These are phyloP conservation scores for Troides oblongomaculatus DNA, from an alignment of 2,888 invertebrate species.

Conservation along the genomic window DNA sequence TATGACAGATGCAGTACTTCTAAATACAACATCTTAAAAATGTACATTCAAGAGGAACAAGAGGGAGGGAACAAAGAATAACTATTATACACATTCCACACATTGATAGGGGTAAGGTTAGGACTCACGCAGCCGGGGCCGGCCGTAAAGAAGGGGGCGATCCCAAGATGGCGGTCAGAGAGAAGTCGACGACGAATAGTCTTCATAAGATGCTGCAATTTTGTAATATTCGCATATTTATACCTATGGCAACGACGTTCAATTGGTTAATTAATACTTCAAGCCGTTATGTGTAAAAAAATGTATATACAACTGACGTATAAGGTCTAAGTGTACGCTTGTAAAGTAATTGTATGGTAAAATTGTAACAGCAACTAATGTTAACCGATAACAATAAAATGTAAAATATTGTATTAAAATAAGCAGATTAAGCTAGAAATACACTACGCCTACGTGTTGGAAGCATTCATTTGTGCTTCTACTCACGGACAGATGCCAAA, in stretches of 20 bases:
- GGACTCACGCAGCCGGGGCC: constrained; percentile 75
- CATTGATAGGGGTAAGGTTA: constrained; percentile 68
- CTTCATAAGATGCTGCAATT: constrained; percentile 86
- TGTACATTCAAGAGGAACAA: constrained; percentile 51
- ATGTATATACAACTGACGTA: neutral
- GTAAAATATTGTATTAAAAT: constrained; percentile 17
- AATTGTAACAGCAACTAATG: constrained; percentile 22
- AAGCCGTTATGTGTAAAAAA: constrained; percentile 25
- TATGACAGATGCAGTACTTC: constrained; percentile 39
- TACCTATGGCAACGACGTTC: constrained; percentile 75
- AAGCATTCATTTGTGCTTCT: constrained; percentile 24
- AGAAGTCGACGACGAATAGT: constrained; percentile 86
- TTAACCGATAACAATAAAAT: constrained; percentile 12
- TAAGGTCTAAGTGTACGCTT: neutral
- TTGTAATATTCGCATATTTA: constrained; percentile 79
- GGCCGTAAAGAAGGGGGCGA: constrained; percentile 71
- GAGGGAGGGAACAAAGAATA: constrained; percentile 43
- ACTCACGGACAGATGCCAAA: constrained; percentile 27
- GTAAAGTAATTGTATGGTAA: constrained; percentile 8
- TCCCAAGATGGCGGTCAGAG: constrained; percentile 81
- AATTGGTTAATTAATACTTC: constrained; percentile 65
- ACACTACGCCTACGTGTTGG: constrained; percentile 27
- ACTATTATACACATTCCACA: constrained; percentile 73
- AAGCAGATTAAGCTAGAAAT: constrained; percentile 28
- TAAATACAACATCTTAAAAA: constrained; percentile 59